A percentile compares a stretch with the other conserved stretches of the same genome.
phyloP scores from a whole-genome alignment of 1,140 invertebrate genomes.

The Temnothorax nylanderi region DNA sequence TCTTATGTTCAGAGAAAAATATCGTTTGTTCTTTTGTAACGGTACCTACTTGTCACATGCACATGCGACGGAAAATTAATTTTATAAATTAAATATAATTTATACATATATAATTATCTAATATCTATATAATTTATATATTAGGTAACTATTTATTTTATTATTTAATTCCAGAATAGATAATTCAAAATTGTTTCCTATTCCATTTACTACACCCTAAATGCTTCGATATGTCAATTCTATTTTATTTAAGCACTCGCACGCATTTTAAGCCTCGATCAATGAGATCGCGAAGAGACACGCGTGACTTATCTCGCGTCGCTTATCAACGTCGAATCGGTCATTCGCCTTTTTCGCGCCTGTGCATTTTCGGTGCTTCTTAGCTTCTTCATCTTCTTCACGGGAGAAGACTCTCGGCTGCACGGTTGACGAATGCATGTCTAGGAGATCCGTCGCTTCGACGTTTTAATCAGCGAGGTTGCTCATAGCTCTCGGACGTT shows the following conservation, averaged over 20 bases:
- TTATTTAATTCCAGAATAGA: background rate
- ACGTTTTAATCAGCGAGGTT: conserved; percentile 61
- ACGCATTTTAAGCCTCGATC: background rate
- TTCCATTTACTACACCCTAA: background rate
- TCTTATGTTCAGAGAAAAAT: background rate
- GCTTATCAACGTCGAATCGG: background rate
- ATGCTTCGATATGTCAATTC: background rate
- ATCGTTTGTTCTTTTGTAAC: background rate
- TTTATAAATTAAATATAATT: no score
- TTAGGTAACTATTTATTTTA: background rate
- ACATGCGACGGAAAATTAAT: no score
- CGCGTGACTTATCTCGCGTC: background rate
- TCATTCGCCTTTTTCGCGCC: conserved; percentile 9
- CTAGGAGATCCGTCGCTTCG: conserved; percentile 28
- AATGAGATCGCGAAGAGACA: background rate
- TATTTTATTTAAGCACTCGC: background rate
- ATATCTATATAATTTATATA: no score
- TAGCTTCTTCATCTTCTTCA: background rate
- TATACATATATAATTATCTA: background rate
- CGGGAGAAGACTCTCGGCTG: background rate
- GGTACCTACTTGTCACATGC: no score
- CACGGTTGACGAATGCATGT: background rate
- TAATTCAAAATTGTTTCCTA: background rate
- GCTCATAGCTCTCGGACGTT: conserved; percentile 60
- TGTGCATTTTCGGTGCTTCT: conserved; percentile 2